phyloP scores from a whole-genome alignment of 2,113 vertebrate genomes.

The Engystomops pustulosus region DNA sequence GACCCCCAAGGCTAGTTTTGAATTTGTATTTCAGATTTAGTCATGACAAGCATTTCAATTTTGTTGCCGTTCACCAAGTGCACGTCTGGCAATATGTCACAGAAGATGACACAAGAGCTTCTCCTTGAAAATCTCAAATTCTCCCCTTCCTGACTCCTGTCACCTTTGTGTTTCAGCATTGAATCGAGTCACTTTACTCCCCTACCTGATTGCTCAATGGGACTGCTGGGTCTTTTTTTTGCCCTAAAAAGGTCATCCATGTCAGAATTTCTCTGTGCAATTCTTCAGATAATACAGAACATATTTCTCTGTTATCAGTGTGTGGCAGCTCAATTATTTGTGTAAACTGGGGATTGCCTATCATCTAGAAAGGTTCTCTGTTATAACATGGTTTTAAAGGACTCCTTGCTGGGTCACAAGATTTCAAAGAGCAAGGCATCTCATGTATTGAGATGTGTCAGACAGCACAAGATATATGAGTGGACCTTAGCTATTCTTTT shows the following conservation, averaged over 20 bases:
- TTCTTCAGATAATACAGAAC: conserved; percentile 61
- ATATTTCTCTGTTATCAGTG: conserved; percentile 61
- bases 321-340: conserved; percentile 61
- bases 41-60: conserved; percentile 71
- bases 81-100: conserved; percentile 61
- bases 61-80: conserved; percentile 67
- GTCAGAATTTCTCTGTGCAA: conserved; percentile 60
- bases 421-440: conserved; percentile 59
- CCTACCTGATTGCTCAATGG: conserved; percentile 56
- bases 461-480: conserved; percentile 50
- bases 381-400: conserved; percentile 60
- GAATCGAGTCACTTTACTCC: conserved; percentile 56
- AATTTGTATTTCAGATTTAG: conserved; percentile 71
- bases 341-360: conserved; percentile 60
- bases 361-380: conserved; percentile 60
- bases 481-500: conserved; percentile 53
- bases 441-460: conserved; percentile 58
- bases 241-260: conserved; percentile 58
- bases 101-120: conserved; percentile 48
- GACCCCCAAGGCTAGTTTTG: conserved; percentile 69
- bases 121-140: conserved; percentile 34
- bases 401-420: conserved; percentile 59
- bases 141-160: conserved; percentile 42
- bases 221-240: conserved; percentile 57
- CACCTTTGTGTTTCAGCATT: conserved; percentile 57